Conservation (phyloP, 2,888 invertebrate species). For the Drosophila nr. fundita region DNA sequence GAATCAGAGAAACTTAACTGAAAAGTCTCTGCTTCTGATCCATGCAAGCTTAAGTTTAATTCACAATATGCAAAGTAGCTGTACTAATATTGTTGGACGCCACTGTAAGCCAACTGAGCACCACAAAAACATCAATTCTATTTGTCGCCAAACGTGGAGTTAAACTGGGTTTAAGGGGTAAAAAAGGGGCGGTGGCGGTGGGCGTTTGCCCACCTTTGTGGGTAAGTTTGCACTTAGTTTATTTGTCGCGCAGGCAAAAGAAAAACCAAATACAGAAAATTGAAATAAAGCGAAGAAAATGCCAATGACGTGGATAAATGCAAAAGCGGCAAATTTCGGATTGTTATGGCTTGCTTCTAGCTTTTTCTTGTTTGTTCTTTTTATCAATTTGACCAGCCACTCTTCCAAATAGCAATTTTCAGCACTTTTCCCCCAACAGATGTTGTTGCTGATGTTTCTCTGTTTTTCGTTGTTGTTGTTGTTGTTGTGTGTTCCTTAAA, state of each 20-base stretch:
- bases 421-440: conserved; percentile 42
- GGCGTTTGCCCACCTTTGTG: conserved; percentile 33
- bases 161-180: not conserved
- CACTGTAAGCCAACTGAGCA: conserved; percentile 49
- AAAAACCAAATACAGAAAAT: conserved; percentile 56
- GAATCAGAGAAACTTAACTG: not conserved
- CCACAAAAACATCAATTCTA: conserved; percentile 74
- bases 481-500: conserved; percentile 19
- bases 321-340: conserved; percentile 73
- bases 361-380: not conserved
- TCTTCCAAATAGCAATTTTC: conserved; percentile 43
- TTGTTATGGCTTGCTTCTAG: conserved; percentile 49
- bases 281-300: conserved; percentile 78
- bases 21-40: not conserved
- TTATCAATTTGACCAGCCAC: conserved; percentile 23
- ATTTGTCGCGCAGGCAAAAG: conserved; percentile 49
- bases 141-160: conserved; percentile 53
- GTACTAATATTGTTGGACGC: conserved; percentile 1
- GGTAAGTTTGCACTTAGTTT: conserved; percentile 76
- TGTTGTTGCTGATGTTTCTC: conserved; percentile 26
- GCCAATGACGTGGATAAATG: conserved; percentile 77
- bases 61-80: too few relatives aligned
- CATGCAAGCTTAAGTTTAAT: not conserved
- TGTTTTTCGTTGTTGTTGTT: not conserved
- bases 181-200: not conserved